Conservation (phyloP, 2,888 invertebrate species). For the Aromia moschata region DNA sequence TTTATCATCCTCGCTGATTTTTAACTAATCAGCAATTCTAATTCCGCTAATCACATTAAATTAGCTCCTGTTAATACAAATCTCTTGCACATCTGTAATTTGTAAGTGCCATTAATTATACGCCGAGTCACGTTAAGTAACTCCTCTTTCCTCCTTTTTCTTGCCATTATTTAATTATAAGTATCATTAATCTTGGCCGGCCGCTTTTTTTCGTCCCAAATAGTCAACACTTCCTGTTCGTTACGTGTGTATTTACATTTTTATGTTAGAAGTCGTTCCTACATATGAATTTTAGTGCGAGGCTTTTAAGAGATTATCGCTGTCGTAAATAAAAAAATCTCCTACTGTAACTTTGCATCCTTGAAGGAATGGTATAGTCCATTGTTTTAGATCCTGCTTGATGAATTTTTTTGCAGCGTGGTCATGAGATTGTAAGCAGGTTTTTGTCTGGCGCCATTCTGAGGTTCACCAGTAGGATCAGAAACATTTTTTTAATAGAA, state of each 20-base stretch:
- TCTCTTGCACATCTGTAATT: constrained; percentile 1
- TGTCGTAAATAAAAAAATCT: too few species aligned
- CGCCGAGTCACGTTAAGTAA: background rate
- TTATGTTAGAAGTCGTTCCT: background rate
- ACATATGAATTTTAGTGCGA: background rate
- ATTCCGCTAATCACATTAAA: background rate
- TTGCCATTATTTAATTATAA: constrained; percentile 9
- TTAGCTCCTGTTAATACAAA: constrained; percentile 1
- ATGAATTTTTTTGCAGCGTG: too few species aligned
- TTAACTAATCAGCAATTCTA: constrained; percentile 2
- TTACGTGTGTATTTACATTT: background rate
- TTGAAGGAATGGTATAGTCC: too few species aligned
- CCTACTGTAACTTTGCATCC: too few species aligned
- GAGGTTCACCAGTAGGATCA: too few species aligned
- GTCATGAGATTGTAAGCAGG: too few species aligned
- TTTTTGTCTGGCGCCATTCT: too few species aligned
- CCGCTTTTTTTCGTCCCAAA: constrained; percentile 5
- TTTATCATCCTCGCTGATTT: background rate
- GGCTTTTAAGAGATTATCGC: too few species aligned
- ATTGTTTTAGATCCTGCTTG: too few species aligned
- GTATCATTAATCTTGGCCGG: constrained; percentile 7
- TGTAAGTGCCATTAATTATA: constrained; percentile 2
- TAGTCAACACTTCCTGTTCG: constrained; percentile 6
- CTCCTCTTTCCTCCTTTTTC: background rate
- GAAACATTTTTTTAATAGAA: too few species aligned